Conservation (phyloP, 1,140 invertebrate species). For the Psilanteris sp. region DNA sequence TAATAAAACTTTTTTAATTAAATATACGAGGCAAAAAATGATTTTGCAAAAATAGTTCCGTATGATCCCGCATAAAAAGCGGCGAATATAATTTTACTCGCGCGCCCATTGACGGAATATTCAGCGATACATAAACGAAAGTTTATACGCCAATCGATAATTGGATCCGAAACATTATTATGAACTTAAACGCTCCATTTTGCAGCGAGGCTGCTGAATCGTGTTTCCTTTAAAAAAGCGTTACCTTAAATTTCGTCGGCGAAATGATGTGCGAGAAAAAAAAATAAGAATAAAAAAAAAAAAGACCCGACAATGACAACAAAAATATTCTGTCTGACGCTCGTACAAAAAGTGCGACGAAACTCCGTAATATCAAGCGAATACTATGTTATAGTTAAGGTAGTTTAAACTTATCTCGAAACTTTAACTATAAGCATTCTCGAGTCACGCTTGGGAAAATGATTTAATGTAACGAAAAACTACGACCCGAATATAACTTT, state of each 20-base stretch:
- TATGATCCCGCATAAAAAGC: too few relatives aligned
- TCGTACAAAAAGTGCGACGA: conserved; percentile 19
- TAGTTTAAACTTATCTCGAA: conserved; percentile 62
- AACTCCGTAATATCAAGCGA: conserved; percentile 57
- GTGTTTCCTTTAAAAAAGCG: conserved; percentile 9
- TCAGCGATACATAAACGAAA: too few relatives aligned
- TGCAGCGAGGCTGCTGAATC: too few relatives aligned
- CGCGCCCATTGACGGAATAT: too few relatives aligned
- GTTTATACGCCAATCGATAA: too few relatives aligned
- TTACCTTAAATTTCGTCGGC: conserved; percentile 16
- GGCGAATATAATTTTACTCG: too few relatives aligned
- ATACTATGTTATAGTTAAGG: conserved; percentile 62
- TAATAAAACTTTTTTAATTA: too few relatives aligned
- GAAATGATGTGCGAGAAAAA: conserved; percentile 33
- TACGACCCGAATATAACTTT: conserved; percentile 56
- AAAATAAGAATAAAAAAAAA: too few relatives aligned
- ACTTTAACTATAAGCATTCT: conserved; percentile 60
- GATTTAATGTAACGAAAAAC: conserved; percentile 61
- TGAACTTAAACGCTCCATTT: too few relatives aligned
- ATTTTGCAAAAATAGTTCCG: too few relatives aligned
- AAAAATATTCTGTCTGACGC: conserved; percentile 25
- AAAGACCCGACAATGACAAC: conserved; percentile 15
- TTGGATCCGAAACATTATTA: too few relatives aligned
- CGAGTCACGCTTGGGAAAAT: conserved; percentile 48
- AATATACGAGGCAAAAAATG: too few relatives aligned